phyloP scores from a whole-genome alignment of 1,140 invertebrate species.

The Colletes latitarsis region DNA sequence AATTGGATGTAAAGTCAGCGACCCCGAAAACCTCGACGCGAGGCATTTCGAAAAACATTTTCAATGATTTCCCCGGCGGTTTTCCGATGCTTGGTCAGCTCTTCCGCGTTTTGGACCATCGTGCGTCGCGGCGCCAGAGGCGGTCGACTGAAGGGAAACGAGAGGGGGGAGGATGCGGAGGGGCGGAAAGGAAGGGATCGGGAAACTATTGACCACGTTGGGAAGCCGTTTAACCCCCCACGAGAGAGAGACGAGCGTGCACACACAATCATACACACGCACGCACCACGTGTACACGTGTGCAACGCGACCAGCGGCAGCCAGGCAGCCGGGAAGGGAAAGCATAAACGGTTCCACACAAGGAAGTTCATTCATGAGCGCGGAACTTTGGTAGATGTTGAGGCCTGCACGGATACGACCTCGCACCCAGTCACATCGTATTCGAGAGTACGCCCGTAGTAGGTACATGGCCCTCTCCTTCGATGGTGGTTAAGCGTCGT shows the following conservation, averaged over 20 bases:
- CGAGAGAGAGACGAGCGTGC: constrained; percentile 14
- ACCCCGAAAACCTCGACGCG: no score
- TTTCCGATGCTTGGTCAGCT: no score
- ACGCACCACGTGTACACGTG: constrained; percentile 14
- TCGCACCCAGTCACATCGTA: constrained; percentile 36
- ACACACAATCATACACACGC: constrained; percentile 35
- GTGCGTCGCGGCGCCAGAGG: constrained; percentile 42
- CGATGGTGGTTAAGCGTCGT: constrained; percentile 20
- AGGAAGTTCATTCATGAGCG: constrained; percentile 70
- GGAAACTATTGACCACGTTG: constrained; percentile 75
- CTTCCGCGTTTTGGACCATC: no score
- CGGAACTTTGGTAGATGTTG: constrained; percentile 63
- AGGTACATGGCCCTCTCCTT: constrained; percentile 5
- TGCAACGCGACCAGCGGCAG: background rate
- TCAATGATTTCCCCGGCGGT: no score
- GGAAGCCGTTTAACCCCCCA: constrained; percentile 74
- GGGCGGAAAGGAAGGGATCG: constrained; percentile 58
- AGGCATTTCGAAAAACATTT: no score
- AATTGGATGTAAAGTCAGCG: no score
- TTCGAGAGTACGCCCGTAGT: constrained; percentile 26
- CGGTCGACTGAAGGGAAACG: constrained; percentile 49
- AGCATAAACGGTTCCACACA: constrained; percentile 69
- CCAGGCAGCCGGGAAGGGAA: constrained; percentile 51
- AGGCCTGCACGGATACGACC: constrained; percentile 36
- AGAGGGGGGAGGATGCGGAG: constrained; percentile 18